Evolutionary conservation across 2,113 vertebrate species (phyloP).

Genomic region (Narcine bancroftii): DNA sequence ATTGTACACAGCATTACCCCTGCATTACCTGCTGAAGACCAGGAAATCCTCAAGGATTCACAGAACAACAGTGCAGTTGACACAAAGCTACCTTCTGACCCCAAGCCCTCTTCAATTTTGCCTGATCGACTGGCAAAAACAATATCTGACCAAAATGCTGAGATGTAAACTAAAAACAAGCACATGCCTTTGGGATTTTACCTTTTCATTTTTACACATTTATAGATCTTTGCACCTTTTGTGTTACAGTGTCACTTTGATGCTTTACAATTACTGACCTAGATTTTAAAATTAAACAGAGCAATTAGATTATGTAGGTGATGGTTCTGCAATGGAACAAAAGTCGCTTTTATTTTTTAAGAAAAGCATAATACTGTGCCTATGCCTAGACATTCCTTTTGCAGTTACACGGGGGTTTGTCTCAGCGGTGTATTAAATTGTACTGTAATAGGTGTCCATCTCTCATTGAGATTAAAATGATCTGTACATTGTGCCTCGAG

Average conservation of each 20-base stretch:
- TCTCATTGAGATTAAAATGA: neutral
- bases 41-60: constrained; percentile 43
- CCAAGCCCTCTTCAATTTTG: neutral
- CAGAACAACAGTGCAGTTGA: neutral
- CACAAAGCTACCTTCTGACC: neutral
- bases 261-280: constrained; percentile 23
- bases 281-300: neutral
- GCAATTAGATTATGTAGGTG: neutral
- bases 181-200: constrained; percentile 22
- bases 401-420: constrained; percentile 56
- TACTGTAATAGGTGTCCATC: constrained; percentile 23
- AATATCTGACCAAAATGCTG: neutral
- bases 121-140: neutral
- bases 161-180: neutral
- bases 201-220: constrained; percentile 30
- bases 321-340: neutral
- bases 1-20: constrained; percentile 46
- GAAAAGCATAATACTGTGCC: constrained; percentile 57
- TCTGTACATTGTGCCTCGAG: constrained; percentile 72
- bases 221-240: constrained; percentile 24
- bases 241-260: constrained; percentile 25
- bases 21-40: constrained; percentile 51
- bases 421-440: constrained; percentile 41
- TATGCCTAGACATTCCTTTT: constrained; percentile 60
- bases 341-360: constrained; percentile 56